Evolutionary conservation across 1,140 invertebrate species (phyloP).

Genomic region (Heliconius hewitsoni): DNA sequence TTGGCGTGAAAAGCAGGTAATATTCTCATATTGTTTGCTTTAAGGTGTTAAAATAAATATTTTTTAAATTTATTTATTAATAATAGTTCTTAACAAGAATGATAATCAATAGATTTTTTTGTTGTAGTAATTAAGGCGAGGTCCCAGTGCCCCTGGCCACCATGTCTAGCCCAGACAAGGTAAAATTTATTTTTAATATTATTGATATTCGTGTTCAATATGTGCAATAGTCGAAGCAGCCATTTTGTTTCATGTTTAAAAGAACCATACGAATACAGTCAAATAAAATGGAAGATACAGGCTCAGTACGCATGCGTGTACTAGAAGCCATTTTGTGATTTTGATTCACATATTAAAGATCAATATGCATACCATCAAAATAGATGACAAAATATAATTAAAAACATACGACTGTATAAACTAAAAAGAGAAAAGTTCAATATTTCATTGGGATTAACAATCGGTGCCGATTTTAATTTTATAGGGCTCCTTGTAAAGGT

Average conservation of each 20-base stretch:
- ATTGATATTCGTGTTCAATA: neutral
- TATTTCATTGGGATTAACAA: too few species aligned
- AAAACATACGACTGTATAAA: too few species aligned
- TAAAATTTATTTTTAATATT: neutral
- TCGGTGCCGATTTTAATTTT: too few species aligned
- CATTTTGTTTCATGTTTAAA: neutral
- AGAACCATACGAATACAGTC: too few species aligned
- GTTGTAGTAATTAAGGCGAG: neutral
- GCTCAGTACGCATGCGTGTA: neutral
- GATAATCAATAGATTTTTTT: neutral
- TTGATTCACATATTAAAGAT: neutral
- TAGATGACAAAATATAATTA: too few species aligned
- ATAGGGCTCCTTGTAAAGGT: too few species aligned
- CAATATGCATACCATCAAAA: neutral
- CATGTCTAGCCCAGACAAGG: neutral
- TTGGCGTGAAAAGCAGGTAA: neutral
- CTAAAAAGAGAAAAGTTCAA: too few species aligned
- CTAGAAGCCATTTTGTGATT: neutral
- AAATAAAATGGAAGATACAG: neutral
- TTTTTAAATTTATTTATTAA: neutral
- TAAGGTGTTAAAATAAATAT: neutral
- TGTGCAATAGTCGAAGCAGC: neutral
- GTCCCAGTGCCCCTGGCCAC: neutral
- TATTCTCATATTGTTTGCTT: neutral
- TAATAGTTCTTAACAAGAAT: neutral